Evolutionary conservation across 2,113 vertebrate species (phyloP).

Genomic region (Myotis yumanensis): DNA sequence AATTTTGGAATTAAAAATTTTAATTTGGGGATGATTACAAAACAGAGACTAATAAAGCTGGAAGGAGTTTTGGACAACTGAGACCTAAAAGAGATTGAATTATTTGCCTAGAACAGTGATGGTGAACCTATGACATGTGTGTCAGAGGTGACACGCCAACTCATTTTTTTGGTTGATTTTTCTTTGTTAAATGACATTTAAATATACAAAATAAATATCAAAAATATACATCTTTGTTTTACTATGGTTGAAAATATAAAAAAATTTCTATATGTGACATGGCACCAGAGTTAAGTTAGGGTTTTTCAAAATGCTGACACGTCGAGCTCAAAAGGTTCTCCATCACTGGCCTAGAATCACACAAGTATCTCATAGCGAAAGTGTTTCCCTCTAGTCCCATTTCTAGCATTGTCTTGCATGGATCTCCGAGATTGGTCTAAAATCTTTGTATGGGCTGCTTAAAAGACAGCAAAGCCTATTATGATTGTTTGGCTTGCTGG

Average conservation of each 20-base stretch:
- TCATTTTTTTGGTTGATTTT: too few species aligned
- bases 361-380: background rate
- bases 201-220: too few species aligned
- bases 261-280: too few species aligned
- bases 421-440: background rate
- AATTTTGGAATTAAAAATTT: constrained; percentile 32
- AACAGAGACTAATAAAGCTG: background rate
- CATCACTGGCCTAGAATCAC: background rate
- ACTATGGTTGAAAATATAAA: too few species aligned
- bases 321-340: too few species aligned
- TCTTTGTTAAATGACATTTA: too few species aligned
- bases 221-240: too few species aligned
- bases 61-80: background rate
- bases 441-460: background rate
- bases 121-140: too few species aligned
- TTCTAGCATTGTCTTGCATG: background rate
- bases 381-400: background rate
- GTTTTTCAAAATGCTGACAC: too few species aligned
- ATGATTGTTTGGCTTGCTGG: background rate
- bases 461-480: constrained; percentile 4
- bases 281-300: too few species aligned
- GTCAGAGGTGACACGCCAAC: too few species aligned
- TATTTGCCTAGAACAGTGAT: background rate
- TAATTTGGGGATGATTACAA: background rate
- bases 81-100: background rate